phyloP scores from a whole-genome alignment of 1,140 invertebrate genomes.

The Lepidurus packardi region DNA sequence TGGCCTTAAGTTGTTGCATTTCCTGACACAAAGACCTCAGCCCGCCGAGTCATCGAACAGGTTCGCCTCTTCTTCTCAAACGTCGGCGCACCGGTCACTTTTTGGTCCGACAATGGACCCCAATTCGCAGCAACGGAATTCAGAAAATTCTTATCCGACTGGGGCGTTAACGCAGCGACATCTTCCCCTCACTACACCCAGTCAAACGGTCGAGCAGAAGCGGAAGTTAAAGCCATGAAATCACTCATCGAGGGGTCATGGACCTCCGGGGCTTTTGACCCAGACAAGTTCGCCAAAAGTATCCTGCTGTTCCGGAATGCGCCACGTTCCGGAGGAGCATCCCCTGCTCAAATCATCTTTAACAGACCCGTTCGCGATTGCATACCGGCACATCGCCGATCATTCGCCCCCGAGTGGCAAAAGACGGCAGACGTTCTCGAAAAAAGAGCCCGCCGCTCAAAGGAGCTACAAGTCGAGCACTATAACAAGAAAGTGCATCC shows the following conservation, averaged over 20 bases:
- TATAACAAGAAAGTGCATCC: not conserved
- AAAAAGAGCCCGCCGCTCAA: not conserved
- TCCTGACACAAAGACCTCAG: not conserved
- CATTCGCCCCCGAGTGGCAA: conserved; percentile 35
- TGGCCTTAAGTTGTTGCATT: not conserved
- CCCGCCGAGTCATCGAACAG: not conserved
- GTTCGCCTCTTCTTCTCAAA: not conserved
- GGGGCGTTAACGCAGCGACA: conserved; percentile 14
- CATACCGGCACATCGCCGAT: conserved; percentile 33
- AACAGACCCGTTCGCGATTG: conserved; percentile 30
- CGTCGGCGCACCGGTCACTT: not conserved
- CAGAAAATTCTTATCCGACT: not conserved
- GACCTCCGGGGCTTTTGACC: not conserved
- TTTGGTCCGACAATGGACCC: conserved; percentile 20
- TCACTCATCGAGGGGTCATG: conserved; percentile 38
- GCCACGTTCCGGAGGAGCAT: not conserved
- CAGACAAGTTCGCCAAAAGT: not conserved
- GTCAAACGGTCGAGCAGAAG: conserved; percentile 26
- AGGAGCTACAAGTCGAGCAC: not conserved
- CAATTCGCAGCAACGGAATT: conserved; percentile 24
- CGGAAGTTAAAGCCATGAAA: conserved; percentile 37
- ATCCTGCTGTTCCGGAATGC: conserved; percentile 32
- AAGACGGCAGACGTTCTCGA: conserved; percentile 31
- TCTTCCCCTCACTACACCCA: conserved; percentile 19
- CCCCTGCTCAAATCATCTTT: conserved; percentile 34